phyloP scores from a whole-genome alignment of 2,113 vertebrate species.

The Gnathonemus echidnorhynchus region DNA sequence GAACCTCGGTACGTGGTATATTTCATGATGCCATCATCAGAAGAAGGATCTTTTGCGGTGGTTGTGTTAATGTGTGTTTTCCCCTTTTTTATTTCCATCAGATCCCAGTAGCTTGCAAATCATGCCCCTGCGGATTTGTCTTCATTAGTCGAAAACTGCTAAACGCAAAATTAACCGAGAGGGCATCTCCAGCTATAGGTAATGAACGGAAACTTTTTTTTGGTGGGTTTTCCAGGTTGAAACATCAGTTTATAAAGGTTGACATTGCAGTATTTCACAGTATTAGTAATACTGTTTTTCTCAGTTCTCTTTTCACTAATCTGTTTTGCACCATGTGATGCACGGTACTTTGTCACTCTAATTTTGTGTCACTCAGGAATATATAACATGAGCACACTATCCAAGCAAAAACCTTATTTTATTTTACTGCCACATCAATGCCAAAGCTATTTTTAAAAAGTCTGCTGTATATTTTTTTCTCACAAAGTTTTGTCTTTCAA shows the following conservation, averaged over 20 bases:
- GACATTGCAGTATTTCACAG: not conserved
- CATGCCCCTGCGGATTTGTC: slow-evolving; percentile 90
- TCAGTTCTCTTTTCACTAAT: not conserved
- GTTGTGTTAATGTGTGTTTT: slow-evolving; percentile 6
- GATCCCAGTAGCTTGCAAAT: slow-evolving; percentile 97
- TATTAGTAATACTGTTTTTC: not conserved
- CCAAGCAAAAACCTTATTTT: not conserved
- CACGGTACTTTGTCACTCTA: not conserved
- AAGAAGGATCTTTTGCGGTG: not conserved
- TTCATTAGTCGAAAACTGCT: slow-evolving; percentile 97
- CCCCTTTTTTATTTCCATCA: slow-evolving; percentile 41
- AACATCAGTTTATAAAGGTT: not conserved
- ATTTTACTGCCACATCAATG: not conserved
- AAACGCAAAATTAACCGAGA: slow-evolving; percentile 82
- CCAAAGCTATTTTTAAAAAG: not conserved
- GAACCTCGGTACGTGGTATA: not conserved
- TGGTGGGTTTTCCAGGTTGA: not conserved
- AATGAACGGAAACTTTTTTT: slow-evolving; percentile 28
- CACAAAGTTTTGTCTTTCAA: not conserved
- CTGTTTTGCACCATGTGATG: not conserved
- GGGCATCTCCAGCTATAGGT: slow-evolving; percentile 73
- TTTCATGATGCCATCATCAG: not conserved
- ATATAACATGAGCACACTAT: not conserved
- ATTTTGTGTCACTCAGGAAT: not conserved
- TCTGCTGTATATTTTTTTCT: not conserved